A percentile compares a stretch with the other conserved stretches of the same genome.
These are phyloP conservation scores for Chrysodeixis includens DNA, from an alignment of 2,888 invertebrate genomes.

Conservation along the genomic window DNA sequence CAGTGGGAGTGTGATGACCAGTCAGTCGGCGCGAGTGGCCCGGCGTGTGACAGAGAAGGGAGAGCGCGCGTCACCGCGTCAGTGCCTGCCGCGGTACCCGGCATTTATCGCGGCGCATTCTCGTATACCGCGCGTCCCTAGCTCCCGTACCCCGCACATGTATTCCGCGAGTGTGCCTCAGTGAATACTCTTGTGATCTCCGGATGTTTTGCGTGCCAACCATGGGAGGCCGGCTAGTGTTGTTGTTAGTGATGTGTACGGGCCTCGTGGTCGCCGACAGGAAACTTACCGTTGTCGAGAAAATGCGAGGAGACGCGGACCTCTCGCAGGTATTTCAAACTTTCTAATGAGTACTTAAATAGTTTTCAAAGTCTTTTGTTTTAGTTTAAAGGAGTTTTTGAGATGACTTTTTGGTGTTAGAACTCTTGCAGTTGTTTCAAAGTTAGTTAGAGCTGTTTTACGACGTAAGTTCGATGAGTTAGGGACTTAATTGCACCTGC, in stretches of 20 bases:
- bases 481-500: slow-evolving; percentile 22
- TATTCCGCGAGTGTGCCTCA: slow-evolving; percentile 76
- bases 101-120: slow-evolving; percentile 80
- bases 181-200: slow-evolving; percentile 71
- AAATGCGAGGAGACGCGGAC: slow-evolving; percentile 91
- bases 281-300: slow-evolving; percentile 89
- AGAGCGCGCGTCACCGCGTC: slow-evolving; percentile 71
- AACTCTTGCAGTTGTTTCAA: slow-evolving; percentile 27
- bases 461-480: slow-evolving; percentile 22
- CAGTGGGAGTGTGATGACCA: slow-evolving; percentile 74
- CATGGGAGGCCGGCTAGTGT: slow-evolving; percentile 80
- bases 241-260: slow-evolving; percentile 80
- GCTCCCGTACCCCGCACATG: slow-evolving; percentile 65
- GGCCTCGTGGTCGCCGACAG: slow-evolving; percentile 75
- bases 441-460: slow-evolving; percentile 39
- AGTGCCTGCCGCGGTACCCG: slow-evolving; percentile 74
- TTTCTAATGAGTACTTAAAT: slow-evolving; percentile 65
- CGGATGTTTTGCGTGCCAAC: slow-evolving; percentile 71
- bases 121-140: slow-evolving; percentile 67
- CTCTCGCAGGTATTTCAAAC: slow-evolving; percentile 90
- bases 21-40: slow-evolving; percentile 64
- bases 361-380: slow-evolving; percentile 45
- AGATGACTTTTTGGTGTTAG: slow-evolving; percentile 24
- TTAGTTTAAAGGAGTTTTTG: slow-evolving; percentile 35
- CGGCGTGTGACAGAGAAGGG: slow-evolving; percentile 75